phyloP scores from a whole-genome alignment of 2,888 invertebrate genomes.

The Megalurothrips usitatus region DNA sequence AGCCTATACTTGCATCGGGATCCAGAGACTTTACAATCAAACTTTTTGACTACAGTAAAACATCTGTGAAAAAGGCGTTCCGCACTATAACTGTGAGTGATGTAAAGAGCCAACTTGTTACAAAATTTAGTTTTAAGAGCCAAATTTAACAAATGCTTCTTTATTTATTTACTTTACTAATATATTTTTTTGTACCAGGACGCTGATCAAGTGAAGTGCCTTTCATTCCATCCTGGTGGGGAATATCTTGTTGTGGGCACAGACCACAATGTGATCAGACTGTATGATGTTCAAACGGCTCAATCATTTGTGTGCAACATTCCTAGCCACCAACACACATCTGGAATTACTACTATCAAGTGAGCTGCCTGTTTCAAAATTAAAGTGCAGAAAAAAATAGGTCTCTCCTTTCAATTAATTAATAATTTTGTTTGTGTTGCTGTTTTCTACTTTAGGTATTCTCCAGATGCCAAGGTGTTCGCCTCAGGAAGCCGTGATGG shows the following conservation, averaged over 20 bases:
- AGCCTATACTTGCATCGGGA: constrained; percentile 91
- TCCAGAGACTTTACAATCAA: constrained; percentile 92
- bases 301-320: constrained; percentile 94
- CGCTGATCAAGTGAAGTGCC: constrained; percentile 81
- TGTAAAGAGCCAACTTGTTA: neutral
- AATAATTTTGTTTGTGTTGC: constrained; percentile 29
- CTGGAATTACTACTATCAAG: constrained; percentile 69
- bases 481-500: constrained; percentile 91
- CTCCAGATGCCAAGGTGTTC: constrained; percentile 65
- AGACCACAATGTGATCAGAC: constrained; percentile 79
- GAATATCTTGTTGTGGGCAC: constrained; percentile 93
- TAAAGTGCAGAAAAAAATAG: neutral
- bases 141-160: neutral
- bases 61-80: constrained; percentile 96
- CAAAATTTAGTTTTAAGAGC: neutral
- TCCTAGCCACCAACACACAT: constrained; percentile 78
- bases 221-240: constrained; percentile 94
- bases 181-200: constrained; percentile 56
- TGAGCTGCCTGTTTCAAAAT: constrained; percentile 45
- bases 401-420: neutral
- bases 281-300: constrained; percentile 92
- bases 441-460: constrained; percentile 52
- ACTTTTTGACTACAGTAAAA: constrained; percentile 96
- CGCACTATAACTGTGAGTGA: constrained; percentile 78
- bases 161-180: constrained; percentile 28